A percentile compares a stretch with the other conserved stretches of the same genome.
Evolutionary conservation across 2,113 vertebrate genomes (phyloP).

Genomic region (Python bivittatus): DNA sequence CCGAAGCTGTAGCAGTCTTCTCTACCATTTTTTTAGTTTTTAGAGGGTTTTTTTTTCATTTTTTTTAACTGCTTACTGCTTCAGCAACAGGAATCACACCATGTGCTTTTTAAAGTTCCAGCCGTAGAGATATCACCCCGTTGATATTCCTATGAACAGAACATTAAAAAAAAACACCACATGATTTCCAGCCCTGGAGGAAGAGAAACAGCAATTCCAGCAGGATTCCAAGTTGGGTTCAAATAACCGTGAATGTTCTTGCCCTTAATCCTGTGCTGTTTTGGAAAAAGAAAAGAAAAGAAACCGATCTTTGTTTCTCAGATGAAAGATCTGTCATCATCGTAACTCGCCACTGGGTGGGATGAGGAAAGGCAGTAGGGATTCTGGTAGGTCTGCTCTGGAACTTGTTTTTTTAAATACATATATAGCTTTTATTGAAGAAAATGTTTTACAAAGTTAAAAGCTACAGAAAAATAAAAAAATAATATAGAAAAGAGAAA

Average conservation of each 20-base stretch:
- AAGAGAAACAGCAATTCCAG: neutral
- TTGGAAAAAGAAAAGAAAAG: neutral
- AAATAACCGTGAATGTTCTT: neutral
- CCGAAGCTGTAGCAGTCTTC: too few species aligned
- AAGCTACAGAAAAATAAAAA: too few species aligned
- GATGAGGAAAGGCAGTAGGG: neutral
- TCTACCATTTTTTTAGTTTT: too few species aligned
- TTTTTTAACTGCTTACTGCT: too few species aligned
- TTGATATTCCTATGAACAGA: neutral
- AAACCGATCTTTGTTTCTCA: neutral
- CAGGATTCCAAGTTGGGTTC: neutral
- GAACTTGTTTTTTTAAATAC: neutral
- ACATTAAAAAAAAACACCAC: neutral
- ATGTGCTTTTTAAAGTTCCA: neutral
- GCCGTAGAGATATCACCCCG: neutral
- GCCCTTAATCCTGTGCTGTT: neutral
- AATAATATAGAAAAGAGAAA: too few species aligned
- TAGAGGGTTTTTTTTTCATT: too few species aligned
- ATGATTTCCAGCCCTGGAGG: neutral
- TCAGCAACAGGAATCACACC: too few species aligned
- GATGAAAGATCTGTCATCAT: neutral
- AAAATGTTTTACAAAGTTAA: too few species aligned
- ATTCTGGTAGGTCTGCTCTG: neutral
- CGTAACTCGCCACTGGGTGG: neutral
- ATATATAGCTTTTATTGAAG: too few species aligned